Base-by-base conservation (phyloP, 1,140 invertebrate species). In the Anoplolepis gracilipes region DNA sequence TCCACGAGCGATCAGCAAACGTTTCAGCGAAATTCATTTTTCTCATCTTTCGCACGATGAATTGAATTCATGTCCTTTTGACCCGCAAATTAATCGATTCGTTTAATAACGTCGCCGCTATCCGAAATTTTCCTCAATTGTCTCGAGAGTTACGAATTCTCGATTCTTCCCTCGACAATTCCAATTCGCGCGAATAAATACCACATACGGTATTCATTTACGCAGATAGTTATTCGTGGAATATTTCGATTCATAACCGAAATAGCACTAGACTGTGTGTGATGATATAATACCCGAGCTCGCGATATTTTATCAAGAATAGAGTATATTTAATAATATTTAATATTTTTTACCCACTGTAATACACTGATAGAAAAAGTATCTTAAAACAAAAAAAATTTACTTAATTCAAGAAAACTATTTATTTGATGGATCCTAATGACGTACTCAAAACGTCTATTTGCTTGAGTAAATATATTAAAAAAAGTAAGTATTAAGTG, bases 281-380 rank as follows among this genome's bases (percentile, higher is more conserved):
- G n/a, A 77, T 13, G 22, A 55, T 33, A 28, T 39, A 13, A 25
- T 6, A 13, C 16, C 2, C 36, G 25, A 13, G 8, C 22, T 42
- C n/a, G 55, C 55, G 62, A 84, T 84, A 84, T 84, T 84, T 84
- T 76, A 67, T 49, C 57, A 64, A 55, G 57, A 86, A 84, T 75
- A 70, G n/a, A n/a, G 46, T 19, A 28, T 55, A 22, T 25, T 70
- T 53, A 53, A 81, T 57, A 81, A 73, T 22, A n/a, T n/a, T n/a
- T n/a, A n/a, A n/a, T n/a, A n/a, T n/a, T n/a, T n/a, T n/a, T n/a
- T n/a, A n/a, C n/a, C n/a, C n/a, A n/a, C n/a, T n/a, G n/a, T n/a
- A n/a, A n/a, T n/a, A n/a, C n/a, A n/a, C n/a, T n/a, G n/a, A n/a
- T n/a, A n/a, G n/a, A n/a, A n/a, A n/a, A n/a, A n/a, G n/a, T n/a